Conservation (phyloP, 2,797 vertebrate species). For the Bradypus variegatus region DNA sequence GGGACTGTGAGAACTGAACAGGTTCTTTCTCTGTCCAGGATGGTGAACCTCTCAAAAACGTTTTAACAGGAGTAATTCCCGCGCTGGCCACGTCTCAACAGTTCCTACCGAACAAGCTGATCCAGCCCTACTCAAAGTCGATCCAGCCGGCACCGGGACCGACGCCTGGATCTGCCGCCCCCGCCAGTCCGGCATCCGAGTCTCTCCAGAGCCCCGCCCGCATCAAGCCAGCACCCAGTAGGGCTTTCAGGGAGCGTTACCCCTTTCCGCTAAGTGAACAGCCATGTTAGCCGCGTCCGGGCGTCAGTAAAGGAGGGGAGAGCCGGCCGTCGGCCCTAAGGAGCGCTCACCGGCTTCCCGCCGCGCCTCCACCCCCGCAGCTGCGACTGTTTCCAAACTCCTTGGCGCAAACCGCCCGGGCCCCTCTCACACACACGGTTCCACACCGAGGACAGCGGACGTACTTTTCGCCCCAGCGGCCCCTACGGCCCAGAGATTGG, state of each 20-base stretch:
- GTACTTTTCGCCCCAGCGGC: background rate
- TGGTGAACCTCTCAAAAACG: background rate
- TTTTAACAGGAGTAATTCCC: slow-evolving; percentile 21
- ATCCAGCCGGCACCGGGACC: background rate
- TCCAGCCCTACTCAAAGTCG: background rate
- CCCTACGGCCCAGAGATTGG: background rate
- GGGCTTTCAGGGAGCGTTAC: background rate
- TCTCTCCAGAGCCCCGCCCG: background rate
- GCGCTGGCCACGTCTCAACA: slow-evolving; percentile 18
- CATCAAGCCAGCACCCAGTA: background rate
- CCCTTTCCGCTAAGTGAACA: slow-evolving; percentile 37
- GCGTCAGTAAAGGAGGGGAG: background rate
- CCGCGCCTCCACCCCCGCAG: background rate
- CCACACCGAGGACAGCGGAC: slow-evolving; percentile 50
- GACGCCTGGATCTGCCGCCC: background rate
- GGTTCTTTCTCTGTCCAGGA: background rate
- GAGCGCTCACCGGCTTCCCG: background rate
- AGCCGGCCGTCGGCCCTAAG: background rate
- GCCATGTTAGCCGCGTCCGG: slow-evolving; percentile 12
- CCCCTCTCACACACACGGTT: background rate
- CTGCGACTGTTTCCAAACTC: slow-evolving; percentile 55
- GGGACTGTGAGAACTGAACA: background rate
- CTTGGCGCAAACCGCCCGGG: background rate
- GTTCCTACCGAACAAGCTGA: background rate
- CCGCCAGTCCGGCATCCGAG: background rate